Evolutionary conservation across 1,140 invertebrate genomes (phyloP).

Genomic region (Papilio glaucus): DNA sequence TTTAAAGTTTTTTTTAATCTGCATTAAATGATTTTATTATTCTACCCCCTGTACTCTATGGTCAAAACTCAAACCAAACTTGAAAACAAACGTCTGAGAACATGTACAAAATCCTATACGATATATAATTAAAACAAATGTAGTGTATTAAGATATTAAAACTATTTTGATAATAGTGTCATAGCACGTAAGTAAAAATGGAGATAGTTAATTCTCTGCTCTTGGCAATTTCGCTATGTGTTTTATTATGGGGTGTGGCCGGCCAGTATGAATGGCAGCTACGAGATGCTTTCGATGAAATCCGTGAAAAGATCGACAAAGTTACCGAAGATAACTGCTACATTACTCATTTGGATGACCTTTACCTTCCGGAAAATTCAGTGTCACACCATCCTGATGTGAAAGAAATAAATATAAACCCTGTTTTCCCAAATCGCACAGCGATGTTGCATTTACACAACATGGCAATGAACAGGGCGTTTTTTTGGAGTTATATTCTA

Average conservation of each 20-base stretch:
- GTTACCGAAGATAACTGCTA: conserved; percentile 94
- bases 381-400: conserved; percentile 97
- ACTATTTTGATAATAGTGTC: conserved; percentile 43
- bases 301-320: conserved; percentile 91
- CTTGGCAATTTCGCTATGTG: conserved; percentile 67
- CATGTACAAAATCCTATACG: conserved; percentile 4
- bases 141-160: conserved; percentile 36
- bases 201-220: conserved; percentile 66
- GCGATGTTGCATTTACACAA: conserved; percentile 97
- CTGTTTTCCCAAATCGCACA: conserved; percentile 97
- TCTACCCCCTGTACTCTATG: conserved; percentile 3
- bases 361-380: conserved; percentile 92
- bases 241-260: conserved; percentile 85
- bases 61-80: conserved; percentile 27
- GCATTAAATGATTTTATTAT: neutral
- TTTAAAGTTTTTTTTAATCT: neutral
- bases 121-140: conserved; percentile 34
- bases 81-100: conserved; percentile 33
- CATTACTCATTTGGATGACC: conserved; percentile 92
- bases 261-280: conserved; percentile 95
- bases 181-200: conserved; percentile 58
- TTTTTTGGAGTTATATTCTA: conserved; percentile 98
- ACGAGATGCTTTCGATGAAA: conserved; percentile 94
- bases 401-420: conserved; percentile 97
- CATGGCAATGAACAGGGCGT: conserved; percentile 96